Percentiles rank a stretch among this genome's conserved stretches.
Conservation (phyloP, 2,888 invertebrate species). For the Phania funesta region DNA sequence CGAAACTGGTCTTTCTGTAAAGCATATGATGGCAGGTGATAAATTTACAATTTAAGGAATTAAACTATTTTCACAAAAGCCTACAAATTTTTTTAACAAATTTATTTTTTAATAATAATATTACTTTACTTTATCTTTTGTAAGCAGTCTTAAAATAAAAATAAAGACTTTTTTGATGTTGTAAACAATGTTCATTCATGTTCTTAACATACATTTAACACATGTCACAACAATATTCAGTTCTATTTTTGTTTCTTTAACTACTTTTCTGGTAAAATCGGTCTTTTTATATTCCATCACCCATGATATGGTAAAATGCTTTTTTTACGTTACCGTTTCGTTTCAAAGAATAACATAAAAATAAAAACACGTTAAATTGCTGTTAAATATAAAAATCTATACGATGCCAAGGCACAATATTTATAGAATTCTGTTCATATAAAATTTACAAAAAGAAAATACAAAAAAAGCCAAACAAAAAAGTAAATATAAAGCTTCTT, state of each 20-base stretch:
- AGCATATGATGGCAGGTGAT: no score
- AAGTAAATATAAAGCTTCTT: conserved; percentile 42
- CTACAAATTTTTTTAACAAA: not conserved
- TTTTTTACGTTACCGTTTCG: conserved; percentile 26
- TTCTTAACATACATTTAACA: conserved; percentile 48
- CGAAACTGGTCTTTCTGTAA: no score
- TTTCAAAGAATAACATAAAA: conserved; percentile 4
- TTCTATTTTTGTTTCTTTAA: not conserved
- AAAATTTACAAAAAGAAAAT: not conserved
- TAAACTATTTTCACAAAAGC: no score
- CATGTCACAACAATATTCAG: conserved; percentile 57
- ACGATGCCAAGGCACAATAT: conserved; percentile 48
- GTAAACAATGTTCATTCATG: conserved; percentile 34
- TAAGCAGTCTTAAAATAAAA: not conserved
- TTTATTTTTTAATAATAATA: not conserved
- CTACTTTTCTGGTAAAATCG: conserved; percentile 16
- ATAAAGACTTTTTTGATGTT: not conserved
- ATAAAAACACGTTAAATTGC: conserved; percentile 38
- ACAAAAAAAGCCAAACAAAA: not conserved
- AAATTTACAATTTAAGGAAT: no score
- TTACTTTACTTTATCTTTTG: not conserved
- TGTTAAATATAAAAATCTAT: conserved; percentile 51
- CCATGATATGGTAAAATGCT: conserved; percentile 53
- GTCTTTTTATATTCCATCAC: conserved; percentile 48
- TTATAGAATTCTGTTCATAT: conserved; percentile 35